Conservation (phyloP, 1,140 invertebrate species). For the Microplitis demolitor region DNA sequence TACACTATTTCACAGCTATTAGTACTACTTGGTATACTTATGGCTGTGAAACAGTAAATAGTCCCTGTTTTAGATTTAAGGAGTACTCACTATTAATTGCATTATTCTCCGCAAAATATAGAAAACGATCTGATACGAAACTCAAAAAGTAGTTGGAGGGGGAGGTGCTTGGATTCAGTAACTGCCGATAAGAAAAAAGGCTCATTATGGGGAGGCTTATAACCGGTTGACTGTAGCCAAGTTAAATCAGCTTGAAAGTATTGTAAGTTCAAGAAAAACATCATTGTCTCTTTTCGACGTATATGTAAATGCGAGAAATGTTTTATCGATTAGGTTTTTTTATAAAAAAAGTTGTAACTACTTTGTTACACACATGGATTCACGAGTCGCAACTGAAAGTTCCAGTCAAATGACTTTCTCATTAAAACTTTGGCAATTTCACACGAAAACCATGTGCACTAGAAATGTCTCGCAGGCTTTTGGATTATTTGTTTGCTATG, state of each 20-base stretch:
- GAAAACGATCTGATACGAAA: too few species aligned
- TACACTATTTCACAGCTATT: too few species aligned
- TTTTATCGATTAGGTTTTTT: conserved; percentile 13
- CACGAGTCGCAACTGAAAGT: conserved; percentile 38
- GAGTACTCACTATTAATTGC: too few species aligned
- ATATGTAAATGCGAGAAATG: neutral
- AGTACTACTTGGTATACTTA: too few species aligned
- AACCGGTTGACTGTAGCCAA: neutral
- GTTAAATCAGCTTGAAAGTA: neutral
- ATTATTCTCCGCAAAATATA: too few species aligned
- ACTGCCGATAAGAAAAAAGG: too few species aligned
- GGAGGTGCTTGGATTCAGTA: too few species aligned
- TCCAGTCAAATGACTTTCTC: conserved; percentile 43
- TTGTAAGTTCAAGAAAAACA: neutral
- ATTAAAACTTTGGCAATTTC: conserved; percentile 48
- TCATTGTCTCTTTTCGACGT: neutral
- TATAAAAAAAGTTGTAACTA: conserved; percentile 29
- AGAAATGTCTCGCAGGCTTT: conserved; percentile 22
- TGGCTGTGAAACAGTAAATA: too few species aligned
- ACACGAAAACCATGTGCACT: conserved; percentile 21
- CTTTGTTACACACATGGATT: conserved; percentile 15
- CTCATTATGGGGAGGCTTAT: too few species aligned
- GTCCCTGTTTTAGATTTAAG: too few species aligned
- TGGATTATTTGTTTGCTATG: neutral
- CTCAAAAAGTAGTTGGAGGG: too few species aligned